phyloP scores from a whole-genome alignment of 2,888 invertebrate species.

The Heliconius erato region DNA sequence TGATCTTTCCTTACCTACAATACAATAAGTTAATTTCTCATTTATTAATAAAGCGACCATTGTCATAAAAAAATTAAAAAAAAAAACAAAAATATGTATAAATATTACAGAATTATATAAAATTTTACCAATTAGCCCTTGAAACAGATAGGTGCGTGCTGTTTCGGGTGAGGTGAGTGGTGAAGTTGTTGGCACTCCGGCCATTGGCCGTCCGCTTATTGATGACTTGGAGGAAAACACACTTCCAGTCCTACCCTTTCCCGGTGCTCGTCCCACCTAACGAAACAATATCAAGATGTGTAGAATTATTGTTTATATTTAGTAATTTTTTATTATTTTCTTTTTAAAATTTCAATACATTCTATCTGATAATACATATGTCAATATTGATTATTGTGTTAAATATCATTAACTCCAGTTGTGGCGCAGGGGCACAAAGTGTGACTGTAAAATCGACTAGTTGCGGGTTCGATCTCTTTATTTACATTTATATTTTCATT shows the following conservation, averaged over 20 bases:
- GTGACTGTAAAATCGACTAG: too few relatives aligned
- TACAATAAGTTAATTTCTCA: neutral
- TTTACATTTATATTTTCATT: too few relatives aligned
- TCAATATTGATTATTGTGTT: too few relatives aligned
- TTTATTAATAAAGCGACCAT: neutral
- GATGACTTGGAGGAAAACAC: slow-evolving; percentile 97
- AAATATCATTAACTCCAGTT: too few relatives aligned
- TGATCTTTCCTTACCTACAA: slow-evolving; percentile 91
- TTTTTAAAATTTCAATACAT: neutral
- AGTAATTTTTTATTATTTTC: neutral
- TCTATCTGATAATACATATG: too few relatives aligned
- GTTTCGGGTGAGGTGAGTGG: slow-evolving; percentile 96
- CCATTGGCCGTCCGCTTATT: slow-evolving; percentile 93
- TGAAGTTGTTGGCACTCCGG: slow-evolving; percentile 93
- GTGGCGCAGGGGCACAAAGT: too few relatives aligned
- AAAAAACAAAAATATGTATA: neutral
- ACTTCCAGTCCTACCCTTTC: slow-evolving; percentile 93
- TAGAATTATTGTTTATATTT: neutral
- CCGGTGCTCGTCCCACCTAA: slow-evolving; percentile 85
- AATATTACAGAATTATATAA: neutral
- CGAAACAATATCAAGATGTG: slow-evolving; percentile 44
- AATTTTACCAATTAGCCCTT: slow-evolving; percentile 89
- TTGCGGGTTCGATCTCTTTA: too few relatives aligned
- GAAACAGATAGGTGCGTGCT: slow-evolving; percentile 95
- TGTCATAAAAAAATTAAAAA: neutral